These are phyloP conservation scores for Alligator mississippiensis DNA, from an alignment of 2,113 vertebrate species.

Conservation along the genomic window DNA sequence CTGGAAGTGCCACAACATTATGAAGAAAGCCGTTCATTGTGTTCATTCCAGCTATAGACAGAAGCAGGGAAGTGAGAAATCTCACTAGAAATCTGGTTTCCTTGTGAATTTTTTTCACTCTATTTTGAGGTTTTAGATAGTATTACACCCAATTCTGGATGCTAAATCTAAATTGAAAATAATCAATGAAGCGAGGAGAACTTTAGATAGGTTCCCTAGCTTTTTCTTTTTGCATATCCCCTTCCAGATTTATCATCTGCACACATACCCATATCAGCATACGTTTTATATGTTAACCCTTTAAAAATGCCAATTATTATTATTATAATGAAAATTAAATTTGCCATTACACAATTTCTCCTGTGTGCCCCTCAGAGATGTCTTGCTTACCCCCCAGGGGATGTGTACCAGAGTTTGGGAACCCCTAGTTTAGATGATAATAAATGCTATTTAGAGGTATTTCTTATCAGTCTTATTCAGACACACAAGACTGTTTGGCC, in stretches of 20 bases:
- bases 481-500: neutral
- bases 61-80: conserved; percentile 48
- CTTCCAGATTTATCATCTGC: no score
- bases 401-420: no score
- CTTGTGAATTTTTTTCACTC: conserved; percentile 20
- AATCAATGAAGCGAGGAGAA: no score
- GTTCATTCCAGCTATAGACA: conserved; percentile 32
- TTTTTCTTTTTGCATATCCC: no score
- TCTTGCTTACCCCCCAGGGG: no score
- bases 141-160: conserved; percentile 21
- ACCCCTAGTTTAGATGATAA: conserved; percentile 17
- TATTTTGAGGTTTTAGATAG: conserved; percentile 26
- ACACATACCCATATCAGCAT: no score
- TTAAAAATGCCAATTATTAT: no score
- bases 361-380: no score
- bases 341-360: no score
- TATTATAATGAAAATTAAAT: no score
- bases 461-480: neutral
- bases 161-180: neutral
- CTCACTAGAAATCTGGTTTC: neutral
- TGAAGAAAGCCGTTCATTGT: conserved; percentile 34
- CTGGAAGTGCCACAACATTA: neutral
- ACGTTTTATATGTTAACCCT: no score
- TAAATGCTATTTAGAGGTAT: conserved; percentile 21
- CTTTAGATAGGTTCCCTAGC: no score